Evolutionary conservation across 1,140 invertebrate species (phyloP).

Genomic region (Centruroides vittatus): DNA sequence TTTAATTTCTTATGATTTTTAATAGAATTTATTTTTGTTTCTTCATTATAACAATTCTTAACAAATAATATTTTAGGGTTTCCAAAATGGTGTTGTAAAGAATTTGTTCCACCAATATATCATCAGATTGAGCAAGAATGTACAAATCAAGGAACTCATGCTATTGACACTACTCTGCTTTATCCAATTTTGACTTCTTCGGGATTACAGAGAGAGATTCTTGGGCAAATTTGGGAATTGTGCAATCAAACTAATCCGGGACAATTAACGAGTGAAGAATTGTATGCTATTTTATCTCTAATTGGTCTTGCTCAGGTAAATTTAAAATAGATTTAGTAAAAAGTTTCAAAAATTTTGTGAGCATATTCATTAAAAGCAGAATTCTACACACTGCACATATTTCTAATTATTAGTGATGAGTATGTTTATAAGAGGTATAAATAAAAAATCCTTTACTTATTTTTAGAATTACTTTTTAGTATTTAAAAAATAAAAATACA

Average conservation of each 20-base stretch:
- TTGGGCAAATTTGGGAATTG: slow-evolving; percentile 47
- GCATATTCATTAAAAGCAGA: no score
- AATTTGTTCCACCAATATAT: slow-evolving; percentile 8
- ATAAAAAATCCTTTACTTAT: no score
- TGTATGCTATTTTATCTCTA: slow-evolving; percentile 43
- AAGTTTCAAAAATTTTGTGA: no score
- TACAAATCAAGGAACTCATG: slow-evolving; percentile 21
- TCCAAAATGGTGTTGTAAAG: slow-evolving; percentile 10
- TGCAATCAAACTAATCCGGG: slow-evolving; percentile 44
- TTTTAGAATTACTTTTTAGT: no score
- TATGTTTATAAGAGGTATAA: no score
- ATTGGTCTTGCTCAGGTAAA: slow-evolving; percentile 44
- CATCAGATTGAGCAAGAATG: slow-evolving; percentile 2
- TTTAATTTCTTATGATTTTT: not conserved
- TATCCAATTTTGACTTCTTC: slow-evolving; percentile 45
- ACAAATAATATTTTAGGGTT: slow-evolving; percentile 3
- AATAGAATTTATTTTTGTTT: not conserved
- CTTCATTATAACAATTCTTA: not conserved
- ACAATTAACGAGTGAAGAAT: slow-evolving; percentile 41
- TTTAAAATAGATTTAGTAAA: no score
- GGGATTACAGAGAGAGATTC: slow-evolving; percentile 39
- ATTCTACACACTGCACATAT: no score
- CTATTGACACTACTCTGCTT: slow-evolving; percentile 42
- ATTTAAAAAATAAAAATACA: no score
- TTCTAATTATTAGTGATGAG: no score